Percentiles rank a stretch among this genome's conserved stretches.
phyloP scores from a whole-genome alignment of 2,888 invertebrate species.

The Stenchaetothrips biformis region DNA sequence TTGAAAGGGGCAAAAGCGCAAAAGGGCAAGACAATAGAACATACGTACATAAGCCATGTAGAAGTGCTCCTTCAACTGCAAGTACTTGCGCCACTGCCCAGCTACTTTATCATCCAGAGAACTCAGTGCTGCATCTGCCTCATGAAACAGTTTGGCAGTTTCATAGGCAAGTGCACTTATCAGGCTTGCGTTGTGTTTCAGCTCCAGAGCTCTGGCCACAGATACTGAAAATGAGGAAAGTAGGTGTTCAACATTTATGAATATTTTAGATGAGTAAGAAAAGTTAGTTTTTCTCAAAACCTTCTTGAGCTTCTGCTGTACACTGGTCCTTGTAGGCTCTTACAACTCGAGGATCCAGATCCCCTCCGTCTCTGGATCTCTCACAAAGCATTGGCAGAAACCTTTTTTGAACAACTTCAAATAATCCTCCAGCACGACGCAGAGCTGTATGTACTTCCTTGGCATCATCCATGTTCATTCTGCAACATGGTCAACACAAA shows the following conservation, averaged over 20 bases:
- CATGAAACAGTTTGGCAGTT: conserved; percentile 55
- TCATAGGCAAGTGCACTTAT: conserved; percentile 58
- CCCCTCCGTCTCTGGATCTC: conserved; percentile 47
- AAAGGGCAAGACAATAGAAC: no score
- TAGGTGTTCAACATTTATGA: neutral
- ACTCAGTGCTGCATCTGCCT: conserved; percentile 52
- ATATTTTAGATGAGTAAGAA: neutral
- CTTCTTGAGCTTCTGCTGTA: conserved; percentile 63
- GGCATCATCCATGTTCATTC: conserved; percentile 55
- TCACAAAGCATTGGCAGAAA: conserved; percentile 44
- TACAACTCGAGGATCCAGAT: conserved; percentile 54
- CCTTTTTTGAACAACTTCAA: conserved; percentile 53
- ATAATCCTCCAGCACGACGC: conserved; percentile 56
- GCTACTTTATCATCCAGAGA: conserved; percentile 50
- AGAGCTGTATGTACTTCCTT: conserved; percentile 58
- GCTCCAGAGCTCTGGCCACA: conserved; percentile 58
- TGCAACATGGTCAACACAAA: conserved; percentile 34
- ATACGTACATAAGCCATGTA: conserved; percentile 56
- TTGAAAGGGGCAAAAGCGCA: no score
- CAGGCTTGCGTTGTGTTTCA: conserved; percentile 56
- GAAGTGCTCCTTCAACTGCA: conserved; percentile 55
- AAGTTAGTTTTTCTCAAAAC: neutral
- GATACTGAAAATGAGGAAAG: conserved; percentile 44
- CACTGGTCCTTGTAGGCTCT: conserved; percentile 58
- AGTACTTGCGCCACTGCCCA: conserved; percentile 56